These are phyloP conservation scores for Parotocinclus haroldoi DNA, from an alignment of 2,797 vertebrate species.

Conservation along the genomic window DNA sequence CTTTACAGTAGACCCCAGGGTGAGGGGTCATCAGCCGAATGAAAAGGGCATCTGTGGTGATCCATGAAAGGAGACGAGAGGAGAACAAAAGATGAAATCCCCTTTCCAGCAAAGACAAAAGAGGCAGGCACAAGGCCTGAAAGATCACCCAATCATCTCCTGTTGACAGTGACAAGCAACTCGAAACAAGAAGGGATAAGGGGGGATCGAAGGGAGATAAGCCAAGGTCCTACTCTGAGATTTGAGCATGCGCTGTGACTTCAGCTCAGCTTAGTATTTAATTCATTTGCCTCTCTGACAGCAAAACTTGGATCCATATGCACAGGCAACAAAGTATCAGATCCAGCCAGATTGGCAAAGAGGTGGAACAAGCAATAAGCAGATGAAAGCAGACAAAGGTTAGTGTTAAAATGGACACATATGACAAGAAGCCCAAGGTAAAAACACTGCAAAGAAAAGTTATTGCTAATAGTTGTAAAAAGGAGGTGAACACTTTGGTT, in stretches of 20 bases:
- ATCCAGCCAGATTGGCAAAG: conserved; percentile 66
- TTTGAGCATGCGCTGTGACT: conserved; percentile 74
- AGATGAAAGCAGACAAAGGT: conserved; percentile 61
- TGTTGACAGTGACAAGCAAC: conserved; percentile 70
- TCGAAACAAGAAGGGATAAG: conserved; percentile 69
- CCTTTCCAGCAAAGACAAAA: conserved; percentile 71
- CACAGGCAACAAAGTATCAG: conserved; percentile 52
- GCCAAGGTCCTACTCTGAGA: conserved; percentile 61
- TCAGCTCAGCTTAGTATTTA: conserved; percentile 74
- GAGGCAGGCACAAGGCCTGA: conserved; percentile 69
- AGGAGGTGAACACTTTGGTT: not conserved
- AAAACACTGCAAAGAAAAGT: conserved; percentile 23
- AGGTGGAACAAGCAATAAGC: conserved; percentile 53
- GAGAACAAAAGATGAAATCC: conserved; percentile 71
- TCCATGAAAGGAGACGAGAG: conserved; percentile 75
- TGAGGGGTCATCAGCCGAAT: conserved; percentile 70
- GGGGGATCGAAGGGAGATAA: conserved; percentile 66
- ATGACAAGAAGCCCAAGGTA: conserved; percentile 45
- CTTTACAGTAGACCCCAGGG: conserved; percentile 72
- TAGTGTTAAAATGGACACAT: conserved; percentile 43
- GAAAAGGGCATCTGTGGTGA: conserved; percentile 95
- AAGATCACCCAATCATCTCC: conserved; percentile 74
- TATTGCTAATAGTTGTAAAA: not conserved
- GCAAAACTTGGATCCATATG: conserved; percentile 56
- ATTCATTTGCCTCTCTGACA: conserved; percentile 71